A percentile compares a stretch with the other conserved stretches of the same genome.
Evolutionary conservation across 2,113 vertebrate species (phyloP).

Genomic region (Ceyx melanurus): DNA sequence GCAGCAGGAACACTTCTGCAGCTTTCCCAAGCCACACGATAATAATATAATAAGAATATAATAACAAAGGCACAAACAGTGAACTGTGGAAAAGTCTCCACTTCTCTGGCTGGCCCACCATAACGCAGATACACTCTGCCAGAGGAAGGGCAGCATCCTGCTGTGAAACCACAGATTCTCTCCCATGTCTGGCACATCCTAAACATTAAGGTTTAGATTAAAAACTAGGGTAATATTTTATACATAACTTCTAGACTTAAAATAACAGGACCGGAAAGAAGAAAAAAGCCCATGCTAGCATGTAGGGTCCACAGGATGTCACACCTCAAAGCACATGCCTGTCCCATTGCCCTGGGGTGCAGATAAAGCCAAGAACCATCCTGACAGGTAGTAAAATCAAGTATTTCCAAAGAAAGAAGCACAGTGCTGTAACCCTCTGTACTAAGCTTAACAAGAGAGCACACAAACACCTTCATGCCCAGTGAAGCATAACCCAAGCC

Average conservation of each 20-base stretch:
- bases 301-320: neutral
- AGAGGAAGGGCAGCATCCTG: constrained; percentile 56
- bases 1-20: neutral
- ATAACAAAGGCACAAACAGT: neutral
- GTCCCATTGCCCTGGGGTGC: neutral
- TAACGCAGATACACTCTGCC: constrained; percentile 7
- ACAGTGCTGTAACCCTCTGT: neutral
- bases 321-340: neutral
- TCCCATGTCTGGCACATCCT: constrained; percentile 9
- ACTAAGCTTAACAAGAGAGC: neutral
- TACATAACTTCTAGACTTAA: constrained; percentile 15
- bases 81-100: constrained; percentile 7
- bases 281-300: neutral
- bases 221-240: constrained; percentile 34
- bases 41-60: neutral
- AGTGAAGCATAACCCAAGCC: neutral
- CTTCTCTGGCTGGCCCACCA: neutral
- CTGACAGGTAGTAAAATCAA: neutral
- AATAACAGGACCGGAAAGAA: neutral
- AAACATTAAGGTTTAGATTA: neutral
- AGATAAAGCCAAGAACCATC: neutral
- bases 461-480: neutral
- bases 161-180: constrained; percentile 48
- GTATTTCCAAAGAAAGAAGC: neutral
- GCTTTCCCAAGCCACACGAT: neutral